Conservation (phyloP, 2,888 invertebrate genomes). For the Cylloceria caligata region DNA sequence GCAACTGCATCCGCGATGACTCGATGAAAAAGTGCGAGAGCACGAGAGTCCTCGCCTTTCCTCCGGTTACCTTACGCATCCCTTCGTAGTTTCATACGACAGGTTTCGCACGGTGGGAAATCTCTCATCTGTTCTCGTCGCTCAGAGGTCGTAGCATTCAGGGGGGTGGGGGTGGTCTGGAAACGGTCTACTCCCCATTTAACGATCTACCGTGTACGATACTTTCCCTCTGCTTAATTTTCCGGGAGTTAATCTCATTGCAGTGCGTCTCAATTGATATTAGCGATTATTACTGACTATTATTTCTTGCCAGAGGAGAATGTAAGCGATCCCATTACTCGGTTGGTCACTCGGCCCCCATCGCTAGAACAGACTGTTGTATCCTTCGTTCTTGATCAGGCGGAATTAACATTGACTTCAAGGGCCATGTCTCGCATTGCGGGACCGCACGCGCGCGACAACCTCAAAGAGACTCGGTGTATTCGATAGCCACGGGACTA, state of each 20-base stretch:
- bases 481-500: slow-evolving; percentile 60
- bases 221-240: slow-evolving; percentile 37
- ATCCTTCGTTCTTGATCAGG: slow-evolving; percentile 35
- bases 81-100: slow-evolving; percentile 23
- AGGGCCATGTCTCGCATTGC: slow-evolving; percentile 50
- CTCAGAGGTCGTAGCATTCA: slow-evolving; percentile 12
- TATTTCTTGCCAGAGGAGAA: slow-evolving; percentile 11
- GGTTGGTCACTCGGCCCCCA: slow-evolving; percentile 25
- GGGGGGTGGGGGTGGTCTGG: not conserved
- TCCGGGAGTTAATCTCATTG: not conserved
- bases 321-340: slow-evolving; percentile 12
- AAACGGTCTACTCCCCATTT: slow-evolving; percentile 54
- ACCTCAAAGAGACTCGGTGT: slow-evolving; percentile 59
- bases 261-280: not conserved
- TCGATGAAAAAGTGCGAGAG: slow-evolving; percentile 50
- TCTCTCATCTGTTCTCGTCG: not conserved
- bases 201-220: slow-evolving; percentile 38
- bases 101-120: slow-evolving; percentile 47
- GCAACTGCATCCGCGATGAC: slow-evolving; percentile 20
- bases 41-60: slow-evolving; percentile 49
- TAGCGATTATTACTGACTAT: not conserved
- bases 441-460: slow-evolving; percentile 64
- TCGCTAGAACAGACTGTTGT: slow-evolving; percentile 19
- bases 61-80: slow-evolving; percentile 57
- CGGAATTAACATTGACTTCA: slow-evolving; percentile 62